A percentile compares a stretch with the other conserved stretches of the same genome.
phyloP scores from a whole-genome alignment of 2,888 invertebrate species.

The Crocallis elinguaria region DNA sequence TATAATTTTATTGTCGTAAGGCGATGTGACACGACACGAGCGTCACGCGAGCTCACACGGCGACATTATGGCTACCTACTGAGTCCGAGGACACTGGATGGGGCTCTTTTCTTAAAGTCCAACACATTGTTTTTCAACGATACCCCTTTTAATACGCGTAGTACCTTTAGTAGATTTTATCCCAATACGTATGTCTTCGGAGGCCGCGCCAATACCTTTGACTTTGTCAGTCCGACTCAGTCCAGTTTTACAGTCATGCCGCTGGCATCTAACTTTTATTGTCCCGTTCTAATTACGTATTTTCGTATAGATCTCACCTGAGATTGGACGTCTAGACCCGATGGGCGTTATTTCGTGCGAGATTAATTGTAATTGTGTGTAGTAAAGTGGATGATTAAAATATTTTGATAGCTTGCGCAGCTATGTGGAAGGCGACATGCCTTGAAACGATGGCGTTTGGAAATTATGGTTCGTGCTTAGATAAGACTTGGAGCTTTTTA shows the following conservation, averaged over 20 bases:
- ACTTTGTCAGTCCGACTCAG: no score
- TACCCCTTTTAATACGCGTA: no score
- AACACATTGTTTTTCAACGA: no score
- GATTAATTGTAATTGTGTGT: conserved; percentile 77
- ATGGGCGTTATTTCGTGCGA: conserved; percentile 68
- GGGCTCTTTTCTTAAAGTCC: conserved; percentile 8
- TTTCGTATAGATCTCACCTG: conserved; percentile 73
- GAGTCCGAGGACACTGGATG: background rate
- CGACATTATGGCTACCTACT: background rate
- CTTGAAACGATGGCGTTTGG: conserved; percentile 49
- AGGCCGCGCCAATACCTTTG: no score
- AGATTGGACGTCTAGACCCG: conserved; percentile 75
- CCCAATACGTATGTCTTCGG: no score
- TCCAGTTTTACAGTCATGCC: background rate
- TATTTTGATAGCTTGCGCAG: conserved; percentile 60
- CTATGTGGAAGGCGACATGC: conserved; percentile 38
- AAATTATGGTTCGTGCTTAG: conserved; percentile 55
- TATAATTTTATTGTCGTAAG: conserved; percentile 84
- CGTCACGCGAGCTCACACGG: conserved; percentile 76
- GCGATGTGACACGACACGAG: conserved; percentile 70
- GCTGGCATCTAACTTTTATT: conserved; percentile 73
- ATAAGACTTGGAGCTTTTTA: conserved; percentile 51
- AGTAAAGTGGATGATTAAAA: conserved; percentile 69
- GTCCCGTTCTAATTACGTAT: conserved; percentile 73
- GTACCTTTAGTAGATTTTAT: no score